phyloP scores from a whole-genome alignment of 2,888 invertebrate genomes.

The Orthosia gracilis region DNA sequence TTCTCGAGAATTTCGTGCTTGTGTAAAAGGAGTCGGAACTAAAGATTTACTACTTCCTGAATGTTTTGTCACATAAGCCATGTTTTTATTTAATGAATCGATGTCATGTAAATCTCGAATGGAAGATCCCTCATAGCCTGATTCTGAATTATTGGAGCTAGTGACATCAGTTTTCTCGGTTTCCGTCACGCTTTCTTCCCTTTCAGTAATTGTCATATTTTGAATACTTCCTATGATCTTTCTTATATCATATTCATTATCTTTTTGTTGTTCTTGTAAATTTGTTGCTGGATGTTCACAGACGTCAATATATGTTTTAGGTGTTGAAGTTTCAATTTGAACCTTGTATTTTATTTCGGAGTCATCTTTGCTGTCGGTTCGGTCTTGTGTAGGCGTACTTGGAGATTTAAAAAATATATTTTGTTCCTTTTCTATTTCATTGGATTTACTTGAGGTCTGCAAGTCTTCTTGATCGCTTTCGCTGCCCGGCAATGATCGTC shows the following conservation, averaged over 20 bases:
- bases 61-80: conserved; percentile 45
- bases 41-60: conserved; percentile 45
- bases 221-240: conserved; percentile 66
- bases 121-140: conserved; percentile 79
- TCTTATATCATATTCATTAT: conserved; percentile 49
- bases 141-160: conserved; percentile 79
- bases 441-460: conserved; percentile 22
- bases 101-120: conserved; percentile 72
- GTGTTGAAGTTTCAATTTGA: conserved; percentile 76
- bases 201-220: conserved; percentile 66
- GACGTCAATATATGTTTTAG: conserved; percentile 64
- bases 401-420: conserved; percentile 7
- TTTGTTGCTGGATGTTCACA: conserved; percentile 12
- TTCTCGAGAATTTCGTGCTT: conserved; percentile 31
- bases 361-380: conserved; percentile 12
- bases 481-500: too few relatives aligned
- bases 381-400: conserved; percentile 11
- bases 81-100: conserved; percentile 61
- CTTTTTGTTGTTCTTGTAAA: conserved; percentile 44
- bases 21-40: conserved; percentile 18
- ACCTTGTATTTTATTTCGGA: conserved; percentile 69
- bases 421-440: conserved; percentile 6
- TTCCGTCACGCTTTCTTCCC: conserved; percentile 54
- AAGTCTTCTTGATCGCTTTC: conserved; percentile 7
- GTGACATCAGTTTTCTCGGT: conserved; percentile 72